A percentile compares a stretch with the other conserved stretches of the same genome.
Evolutionary conservation across 2,888 invertebrate species (phyloP).

Genomic region (Heliconius erato): DNA sequence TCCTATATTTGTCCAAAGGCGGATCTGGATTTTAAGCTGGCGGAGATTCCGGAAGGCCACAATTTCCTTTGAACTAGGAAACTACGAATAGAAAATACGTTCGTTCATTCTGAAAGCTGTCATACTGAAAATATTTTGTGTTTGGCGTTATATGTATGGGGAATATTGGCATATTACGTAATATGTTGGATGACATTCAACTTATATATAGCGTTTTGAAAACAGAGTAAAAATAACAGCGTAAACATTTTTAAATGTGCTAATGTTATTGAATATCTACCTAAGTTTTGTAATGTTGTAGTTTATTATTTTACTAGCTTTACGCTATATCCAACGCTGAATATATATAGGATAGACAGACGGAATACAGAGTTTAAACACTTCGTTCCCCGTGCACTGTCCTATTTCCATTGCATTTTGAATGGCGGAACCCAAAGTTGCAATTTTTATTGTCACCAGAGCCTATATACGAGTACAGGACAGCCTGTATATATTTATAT

Average conservation of each 20-base stretch:
- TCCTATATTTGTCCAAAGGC: constrained; percentile 55
- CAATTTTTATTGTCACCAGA: no score
- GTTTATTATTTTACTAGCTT: neutral
- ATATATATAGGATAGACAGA: no score
- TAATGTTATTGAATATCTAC: neutral
- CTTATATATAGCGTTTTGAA: neutral
- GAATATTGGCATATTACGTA: constrained; percentile 1
- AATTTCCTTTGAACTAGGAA: constrained; percentile 33
- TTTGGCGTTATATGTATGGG: neutral
- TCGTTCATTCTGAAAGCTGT: constrained; percentile 3
- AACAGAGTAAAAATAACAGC: neutral
- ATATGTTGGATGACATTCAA: neutral
- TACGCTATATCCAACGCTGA: no score
- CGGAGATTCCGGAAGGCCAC: constrained; percentile 35
- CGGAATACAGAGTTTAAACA: no score
- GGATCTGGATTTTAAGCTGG: constrained; percentile 47
- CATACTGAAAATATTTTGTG: constrained; percentile 11
- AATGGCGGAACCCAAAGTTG: no score
- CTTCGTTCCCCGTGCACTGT: no score
- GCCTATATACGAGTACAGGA: no score
- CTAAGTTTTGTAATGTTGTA: neutral
- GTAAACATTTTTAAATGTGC: neutral
- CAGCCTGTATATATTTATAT: no score
- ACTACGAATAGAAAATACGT: neutral
- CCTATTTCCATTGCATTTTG: no score